Evolutionary conservation across 2,113 vertebrate genomes (phyloP), one percentile per base, ranked within the genome.

Genomic region (Columbina picui): DNA sequence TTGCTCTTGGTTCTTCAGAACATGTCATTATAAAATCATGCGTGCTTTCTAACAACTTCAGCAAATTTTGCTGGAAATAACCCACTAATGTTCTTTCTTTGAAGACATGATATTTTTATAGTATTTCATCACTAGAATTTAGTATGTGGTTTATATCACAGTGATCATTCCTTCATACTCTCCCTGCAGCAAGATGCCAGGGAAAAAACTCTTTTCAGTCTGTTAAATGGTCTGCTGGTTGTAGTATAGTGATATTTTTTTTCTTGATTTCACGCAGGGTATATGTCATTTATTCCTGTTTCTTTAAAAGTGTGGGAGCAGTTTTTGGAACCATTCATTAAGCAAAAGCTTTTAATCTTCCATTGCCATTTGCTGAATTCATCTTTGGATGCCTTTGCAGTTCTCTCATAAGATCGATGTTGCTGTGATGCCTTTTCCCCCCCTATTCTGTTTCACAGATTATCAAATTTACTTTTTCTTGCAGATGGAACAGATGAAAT

Each of bases 81-180:
- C 59, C 36, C 41, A 32, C 68, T 80, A 75, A 22, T 22, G 10
- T 87, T 89, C 38, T 73, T 90, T 55, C 52, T 84, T 70, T 93
- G 59, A 91, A 5, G 2, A 45, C 38, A 61, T 41, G 2, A 3
- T 83, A 18, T 30, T 80, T 94, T 91, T 75, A 3, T 27, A 52
- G 32, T 86, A 50, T 83, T 95, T 84, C 45, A 34, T 94, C 64
- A 74, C 75, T 81, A 32, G 32, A 83, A 19, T 77, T 87, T 80
- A 52, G 43, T 85, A 11, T 81, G 47, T 81, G 32, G 41, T 88
- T 93, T 84, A 21, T 86, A 80, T 77, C 71, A 74, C 30, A 38
- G 41, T 59, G 79, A 15, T 76, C 38, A n/a, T 84, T 59, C 50
- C 50, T 75, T 81, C 39, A 7, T 67, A 14, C 83, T 90, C 55